These are phyloP conservation scores for Chymomyza costata DNA, from an alignment of 1,140 invertebrate species.

Conservation along the genomic window DNA sequence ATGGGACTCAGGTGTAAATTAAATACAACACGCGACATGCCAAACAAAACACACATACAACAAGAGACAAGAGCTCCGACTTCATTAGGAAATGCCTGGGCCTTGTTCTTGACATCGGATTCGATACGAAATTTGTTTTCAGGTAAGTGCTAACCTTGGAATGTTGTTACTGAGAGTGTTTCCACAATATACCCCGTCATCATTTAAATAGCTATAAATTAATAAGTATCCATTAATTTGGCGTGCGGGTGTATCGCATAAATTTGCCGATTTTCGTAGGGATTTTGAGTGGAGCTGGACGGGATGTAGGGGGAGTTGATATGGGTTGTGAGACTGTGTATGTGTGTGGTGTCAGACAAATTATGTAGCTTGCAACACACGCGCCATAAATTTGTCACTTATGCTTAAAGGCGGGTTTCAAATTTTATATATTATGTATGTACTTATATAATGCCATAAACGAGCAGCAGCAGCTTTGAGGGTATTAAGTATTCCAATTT, in stretches of 20 bases:
- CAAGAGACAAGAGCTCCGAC: slow-evolving; percentile 34
- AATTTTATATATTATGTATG: too few species aligned
- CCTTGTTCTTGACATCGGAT: slow-evolving; percentile 1
- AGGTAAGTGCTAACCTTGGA: slow-evolving; percentile 36
- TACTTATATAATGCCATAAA: too few species aligned
- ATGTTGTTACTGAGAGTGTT: slow-evolving; percentile 39
- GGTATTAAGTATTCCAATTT: too few species aligned
- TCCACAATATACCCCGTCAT: too few species aligned
- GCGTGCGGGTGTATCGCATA: slow-evolving; percentile 65
- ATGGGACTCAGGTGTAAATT: slow-evolving; percentile 64
- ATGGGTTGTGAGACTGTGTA: not conserved
- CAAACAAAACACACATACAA: slow-evolving; percentile 8
- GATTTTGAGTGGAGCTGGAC: not conserved
- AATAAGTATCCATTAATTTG: slow-evolving; percentile 73
- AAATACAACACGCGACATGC: slow-evolving; percentile 64
- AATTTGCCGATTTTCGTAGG: slow-evolving; percentile 53
- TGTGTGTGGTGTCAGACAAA: slow-evolving; percentile 61
- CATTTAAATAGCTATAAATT: slow-evolving; percentile 73
- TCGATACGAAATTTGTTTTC: too few species aligned
- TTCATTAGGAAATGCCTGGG: slow-evolving; percentile 42
- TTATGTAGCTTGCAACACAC: slow-evolving; percentile 69
- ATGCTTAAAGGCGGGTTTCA: slow-evolving; percentile 22
- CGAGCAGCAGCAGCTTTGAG: too few species aligned
- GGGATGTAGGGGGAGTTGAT: slow-evolving; percentile 2
- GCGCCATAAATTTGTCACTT: slow-evolving; percentile 73